These are phyloP conservation scores for Maccullochella peelii DNA, from an alignment of 2,113 vertebrate species.

Conservation along the genomic window DNA sequence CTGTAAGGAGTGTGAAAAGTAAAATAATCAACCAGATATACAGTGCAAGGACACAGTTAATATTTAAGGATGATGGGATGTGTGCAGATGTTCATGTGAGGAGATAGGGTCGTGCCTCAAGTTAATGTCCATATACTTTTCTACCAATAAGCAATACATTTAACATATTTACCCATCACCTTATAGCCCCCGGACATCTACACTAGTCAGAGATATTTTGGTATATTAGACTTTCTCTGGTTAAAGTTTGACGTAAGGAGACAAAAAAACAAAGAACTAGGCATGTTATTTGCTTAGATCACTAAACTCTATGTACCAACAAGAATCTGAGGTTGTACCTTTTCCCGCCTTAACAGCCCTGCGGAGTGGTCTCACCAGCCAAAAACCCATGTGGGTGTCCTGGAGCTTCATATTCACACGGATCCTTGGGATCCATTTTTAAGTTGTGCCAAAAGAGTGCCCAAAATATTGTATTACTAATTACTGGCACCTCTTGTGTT, in stretches of 20 bases:
- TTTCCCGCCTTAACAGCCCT: not conserved
- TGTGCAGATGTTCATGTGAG: slow-evolving; percentile 1
- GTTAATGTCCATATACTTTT: slow-evolving; percentile 10
- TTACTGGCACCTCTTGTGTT: no score
- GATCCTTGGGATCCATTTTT: slow-evolving; percentile 70
- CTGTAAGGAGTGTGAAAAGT: slow-evolving; percentile 43
- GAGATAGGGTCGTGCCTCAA: not conserved
- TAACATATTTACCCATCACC: slow-evolving; percentile 15
- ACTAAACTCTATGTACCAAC: slow-evolving; percentile 12
- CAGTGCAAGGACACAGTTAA: slow-evolving; percentile 47
- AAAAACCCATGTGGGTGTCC: slow-evolving; percentile 17
- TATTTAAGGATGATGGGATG: not conserved
- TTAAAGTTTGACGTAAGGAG: not conserved
- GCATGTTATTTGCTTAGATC: not conserved
- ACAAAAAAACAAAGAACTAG: not conserved
- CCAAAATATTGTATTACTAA: no score
- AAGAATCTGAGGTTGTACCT: slow-evolving; percentile 13
- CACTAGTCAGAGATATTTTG: slow-evolving; percentile 9
- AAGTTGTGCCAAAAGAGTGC: slow-evolving; percentile 16
- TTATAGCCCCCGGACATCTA: slow-evolving; percentile 1
- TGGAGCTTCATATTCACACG: slow-evolving; percentile 26
- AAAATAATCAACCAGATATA: slow-evolving; percentile 18
- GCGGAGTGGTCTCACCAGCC: not conserved
- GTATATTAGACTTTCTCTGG: not conserved
- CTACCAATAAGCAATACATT: slow-evolving; percentile 8